These are phyloP conservation scores for Contarinia nasturtii DNA, from an alignment of 1,140 invertebrate genomes.

Conservation along the genomic window DNA sequence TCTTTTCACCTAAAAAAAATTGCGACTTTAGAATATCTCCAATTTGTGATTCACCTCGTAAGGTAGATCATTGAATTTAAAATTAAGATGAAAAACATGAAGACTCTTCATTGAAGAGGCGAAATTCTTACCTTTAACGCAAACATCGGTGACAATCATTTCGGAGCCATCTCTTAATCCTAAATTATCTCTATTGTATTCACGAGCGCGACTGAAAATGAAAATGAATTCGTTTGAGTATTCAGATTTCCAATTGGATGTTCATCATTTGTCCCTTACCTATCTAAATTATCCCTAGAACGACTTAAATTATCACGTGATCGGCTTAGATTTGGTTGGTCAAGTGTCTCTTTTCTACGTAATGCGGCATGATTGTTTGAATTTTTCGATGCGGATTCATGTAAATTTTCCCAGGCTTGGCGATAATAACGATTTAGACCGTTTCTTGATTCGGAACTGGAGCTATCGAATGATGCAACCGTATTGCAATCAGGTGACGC, in stretches of 20 bases:
- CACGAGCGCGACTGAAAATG: constrained; percentile 15
- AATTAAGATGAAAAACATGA: not conserved
- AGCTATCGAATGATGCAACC: constrained; percentile 68
- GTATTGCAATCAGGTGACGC: constrained; percentile 76
- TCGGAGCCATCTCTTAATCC: constrained; percentile 62
- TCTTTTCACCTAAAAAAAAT: constrained; percentile 39
- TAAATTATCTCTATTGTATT: constrained; percentile 28
- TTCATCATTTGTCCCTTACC: constrained; percentile 10
- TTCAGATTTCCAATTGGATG: constrained; percentile 16
- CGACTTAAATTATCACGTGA: constrained; percentile 23
- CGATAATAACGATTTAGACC: constrained; percentile 66
- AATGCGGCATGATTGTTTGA: constrained; percentile 31
- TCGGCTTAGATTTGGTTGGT: constrained; percentile 33
- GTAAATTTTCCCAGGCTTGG: constrained; percentile 80
- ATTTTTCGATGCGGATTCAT: constrained; percentile 46
- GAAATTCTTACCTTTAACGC: constrained; percentile 22
- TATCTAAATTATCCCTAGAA: constrained; percentile 26
- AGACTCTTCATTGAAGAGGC: constrained; percentile 17
- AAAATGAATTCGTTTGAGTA: not conserved
- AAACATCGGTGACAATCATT: constrained; percentile 55
- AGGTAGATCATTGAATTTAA: no score
- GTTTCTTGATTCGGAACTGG: constrained; percentile 60
- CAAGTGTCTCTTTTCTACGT: constrained; percentile 47
- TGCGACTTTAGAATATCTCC: not conserved
- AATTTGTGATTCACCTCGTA: not conserved